Base-by-base conservation (phyloP, 2,113 vertebrate genomes). In the Cyanoramphus novaezelandiae region DNA sequence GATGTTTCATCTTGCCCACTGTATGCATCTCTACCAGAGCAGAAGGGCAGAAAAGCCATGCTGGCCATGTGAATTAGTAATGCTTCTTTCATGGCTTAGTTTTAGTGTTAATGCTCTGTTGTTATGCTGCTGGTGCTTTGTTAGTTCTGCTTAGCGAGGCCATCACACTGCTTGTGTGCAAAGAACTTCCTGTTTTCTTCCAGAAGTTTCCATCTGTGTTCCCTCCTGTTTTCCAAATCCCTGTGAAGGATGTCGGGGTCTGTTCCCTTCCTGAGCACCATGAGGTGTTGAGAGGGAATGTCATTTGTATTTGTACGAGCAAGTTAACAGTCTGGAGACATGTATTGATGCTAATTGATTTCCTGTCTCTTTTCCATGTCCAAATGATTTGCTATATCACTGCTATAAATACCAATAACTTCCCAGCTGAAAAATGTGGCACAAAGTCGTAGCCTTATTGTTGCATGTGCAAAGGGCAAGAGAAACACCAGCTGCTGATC, bases 351-450 rank as follows among this genome's bases (percentile, higher is more conserved):
- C 31, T 92, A 82, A 95, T 81, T 93, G 95, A 96, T 92, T 94
- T 90, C 65, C 85, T 76, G 88, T 75, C 95, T 84, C 76, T 78
- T 94, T 93, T 57, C 71, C 86, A 86, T 92, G 86, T 94, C 83
- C 86, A 86, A 79, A 93, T 88, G 93, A 92, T 95, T 87, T 94
- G 82, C 87, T 94, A 11, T 87, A 92, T 95, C 60, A 78, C 79
- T 71, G 71, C 88, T 72, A 91, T 88, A 92, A 94, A 86, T 84
- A 96, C 86, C 93, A 88, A 83, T 84, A 93, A 78, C 72, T 52
- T 94, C 55, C 69, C 77, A 44, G 39, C 63, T 86, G 64, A 71
- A 69, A 83, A 90, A 62, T 13, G 2, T 33, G 62, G 44, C 63
- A 83, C 79, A 44, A 74, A 91, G 62, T 80, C 0, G 0, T 65